A percentile compares a stretch with the other conserved stretches of the same genome.
phyloP scores from a whole-genome alignment of 1,140 invertebrate genomes.

The Caligus rogercresseyi region DNA sequence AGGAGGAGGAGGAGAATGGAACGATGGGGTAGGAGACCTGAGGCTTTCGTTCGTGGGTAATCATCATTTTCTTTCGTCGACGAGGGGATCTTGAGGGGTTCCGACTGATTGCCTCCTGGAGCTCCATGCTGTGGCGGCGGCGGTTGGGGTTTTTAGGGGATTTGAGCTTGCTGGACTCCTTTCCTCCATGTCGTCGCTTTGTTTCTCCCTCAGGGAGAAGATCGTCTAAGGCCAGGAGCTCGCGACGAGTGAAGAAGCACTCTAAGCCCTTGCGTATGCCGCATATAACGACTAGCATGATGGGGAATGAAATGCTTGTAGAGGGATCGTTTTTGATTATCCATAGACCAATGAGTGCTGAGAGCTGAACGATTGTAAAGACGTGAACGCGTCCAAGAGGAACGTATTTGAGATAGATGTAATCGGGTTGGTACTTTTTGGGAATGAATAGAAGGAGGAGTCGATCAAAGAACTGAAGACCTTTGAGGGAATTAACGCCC shows the following conservation, averaged over 20 bases:
- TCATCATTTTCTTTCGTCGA: neutral
- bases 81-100: neutral
- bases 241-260: constrained; percentile 37
- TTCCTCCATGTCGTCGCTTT: constrained; percentile 24
- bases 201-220: constrained; percentile 38
- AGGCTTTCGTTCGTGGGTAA: neutral
- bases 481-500: constrained; percentile 42
- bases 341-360: constrained; percentile 34
- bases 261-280: constrained; percentile 40
- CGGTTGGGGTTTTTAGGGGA: neutral
- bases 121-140: neutral
- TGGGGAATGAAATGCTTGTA: constrained; percentile 40
- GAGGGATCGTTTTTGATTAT: constrained; percentile 38
- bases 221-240: constrained; percentile 42
- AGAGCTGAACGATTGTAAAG: constrained; percentile 35
- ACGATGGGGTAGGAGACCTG: neutral
- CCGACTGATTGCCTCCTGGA: neutral
- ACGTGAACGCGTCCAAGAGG: constrained; percentile 37
- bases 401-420: constrained; percentile 38
- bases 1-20: neutral
- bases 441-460: constrained; percentile 43
- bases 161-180: constrained; percentile 25
- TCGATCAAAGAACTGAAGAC: constrained; percentile 38
- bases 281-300: constrained; percentile 39
- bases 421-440: constrained; percentile 44